Evolutionary conservation across 2,797 vertebrate species (phyloP).

Genomic region (Coreius guichenoti): DNA sequence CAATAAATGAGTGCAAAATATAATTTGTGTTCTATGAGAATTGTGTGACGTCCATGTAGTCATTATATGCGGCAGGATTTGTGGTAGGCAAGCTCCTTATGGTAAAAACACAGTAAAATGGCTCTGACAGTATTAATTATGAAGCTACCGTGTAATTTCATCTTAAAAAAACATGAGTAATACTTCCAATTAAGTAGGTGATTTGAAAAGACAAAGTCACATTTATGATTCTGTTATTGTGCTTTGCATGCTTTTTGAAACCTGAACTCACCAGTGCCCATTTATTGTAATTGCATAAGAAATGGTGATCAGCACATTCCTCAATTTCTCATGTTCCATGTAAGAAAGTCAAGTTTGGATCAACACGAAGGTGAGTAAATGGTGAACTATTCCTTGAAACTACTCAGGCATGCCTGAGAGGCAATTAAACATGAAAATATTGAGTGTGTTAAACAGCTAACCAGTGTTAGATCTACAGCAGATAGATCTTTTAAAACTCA

Average conservation of each 20-base stretch:
- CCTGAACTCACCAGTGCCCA: neutral
- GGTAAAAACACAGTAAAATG: neutral
- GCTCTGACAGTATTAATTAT: neutral
- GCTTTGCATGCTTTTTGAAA: neutral
- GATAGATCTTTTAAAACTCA: constrained; percentile 1
- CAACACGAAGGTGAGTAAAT: neutral
- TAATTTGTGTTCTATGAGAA: neutral
- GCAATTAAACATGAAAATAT: neutral
- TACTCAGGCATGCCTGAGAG: neutral
- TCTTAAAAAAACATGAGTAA: neutral
- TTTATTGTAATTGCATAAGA: neutral
- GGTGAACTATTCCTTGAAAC: neutral
- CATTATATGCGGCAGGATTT: neutral
- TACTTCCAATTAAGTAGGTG: neutral
- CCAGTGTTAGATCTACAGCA: neutral
- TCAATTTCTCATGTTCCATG: neutral
- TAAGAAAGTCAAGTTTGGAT: neutral
- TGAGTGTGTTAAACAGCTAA: neutral
- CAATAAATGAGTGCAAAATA: neutral
- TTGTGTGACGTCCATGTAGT: neutral
- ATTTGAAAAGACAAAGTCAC: constrained; percentile 8
- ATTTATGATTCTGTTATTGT: neutral
- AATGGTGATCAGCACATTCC: neutral
- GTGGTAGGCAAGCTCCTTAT: neutral
- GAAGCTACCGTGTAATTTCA: neutral